Conservation (phyloP, 2,888 invertebrate genomes). For the Cryptus armator region DNA sequence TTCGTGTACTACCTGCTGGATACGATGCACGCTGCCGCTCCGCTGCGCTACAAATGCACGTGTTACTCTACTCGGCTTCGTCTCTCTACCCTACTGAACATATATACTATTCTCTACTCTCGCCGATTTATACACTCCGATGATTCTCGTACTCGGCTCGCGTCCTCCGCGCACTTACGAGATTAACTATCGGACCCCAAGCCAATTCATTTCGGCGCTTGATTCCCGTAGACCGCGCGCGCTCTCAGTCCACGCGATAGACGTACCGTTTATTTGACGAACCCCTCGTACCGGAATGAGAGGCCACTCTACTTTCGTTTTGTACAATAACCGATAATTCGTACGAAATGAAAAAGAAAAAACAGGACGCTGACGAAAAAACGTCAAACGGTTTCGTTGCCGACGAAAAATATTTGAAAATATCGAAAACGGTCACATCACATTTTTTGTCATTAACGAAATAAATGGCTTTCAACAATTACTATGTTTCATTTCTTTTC, state of each 20-base stretch:
- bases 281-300: background rate
- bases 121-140: constrained; percentile 36
- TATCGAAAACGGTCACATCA: too few relatives aligned
- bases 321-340: background rate
- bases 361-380: background rate
- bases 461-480: too few relatives aligned
- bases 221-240: constrained; percentile 13
- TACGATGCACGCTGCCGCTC: constrained; percentile 45
- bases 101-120: background rate
- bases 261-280: constrained; percentile 9
- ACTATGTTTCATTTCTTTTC: too few relatives aligned
- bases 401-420: background rate
- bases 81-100: background rate
- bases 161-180: constrained; percentile 19
- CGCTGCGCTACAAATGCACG: constrained; percentile 18
- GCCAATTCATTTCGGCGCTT: constrained; percentile 36
- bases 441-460: too few relatives aligned
- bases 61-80: background rate
- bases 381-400: background rate
- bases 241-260: background rate
- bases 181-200: constrained; percentile 36
- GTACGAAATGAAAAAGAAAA: background rate
- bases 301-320: background rate
- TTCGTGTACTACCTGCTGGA: background rate
- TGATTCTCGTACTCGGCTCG: constrained; percentile 17